Evolutionary conservation across 2,888 invertebrate genomes (phyloP).

Genomic region (Brachyptera putata): DNA sequence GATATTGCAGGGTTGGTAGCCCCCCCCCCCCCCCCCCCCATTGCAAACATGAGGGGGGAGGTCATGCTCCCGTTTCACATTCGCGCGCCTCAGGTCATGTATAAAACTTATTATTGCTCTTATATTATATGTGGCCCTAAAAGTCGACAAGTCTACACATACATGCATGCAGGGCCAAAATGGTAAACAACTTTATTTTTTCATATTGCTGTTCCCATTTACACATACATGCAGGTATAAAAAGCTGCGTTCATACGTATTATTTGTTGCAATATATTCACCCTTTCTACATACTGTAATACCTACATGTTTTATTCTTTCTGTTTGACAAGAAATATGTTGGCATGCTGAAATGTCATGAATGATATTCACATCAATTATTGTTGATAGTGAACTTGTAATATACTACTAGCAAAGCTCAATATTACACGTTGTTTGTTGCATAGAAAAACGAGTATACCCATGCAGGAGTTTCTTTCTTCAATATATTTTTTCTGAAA

Average conservation of each 20-base stretch:
- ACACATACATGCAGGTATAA: too few species aligned
- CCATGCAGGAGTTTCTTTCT: too few species aligned
- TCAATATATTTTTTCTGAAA: too few species aligned
- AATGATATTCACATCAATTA: too few species aligned
- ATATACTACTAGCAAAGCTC: too few species aligned
- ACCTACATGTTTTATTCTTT: background rate
- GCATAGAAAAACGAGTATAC: too few species aligned
- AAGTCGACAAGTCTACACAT: too few species aligned
- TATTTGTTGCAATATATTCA: background rate
- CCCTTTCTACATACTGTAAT: background rate
- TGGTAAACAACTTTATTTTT: background rate
- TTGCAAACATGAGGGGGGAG: conserved; percentile 5
- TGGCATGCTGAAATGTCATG: too few species aligned
- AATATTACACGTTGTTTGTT: too few species aligned
- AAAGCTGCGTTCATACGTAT: background rate
- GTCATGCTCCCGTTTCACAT: background rate
- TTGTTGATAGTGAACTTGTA: too few species aligned
- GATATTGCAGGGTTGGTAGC: conserved; percentile 2
- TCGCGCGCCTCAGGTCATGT: conserved; percentile 1
- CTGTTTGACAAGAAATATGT: background rate
- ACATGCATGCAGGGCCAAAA: too few species aligned
- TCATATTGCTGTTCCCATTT: background rate
- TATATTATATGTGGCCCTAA: too few species aligned
- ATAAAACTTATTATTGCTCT: conserved; percentile 3
- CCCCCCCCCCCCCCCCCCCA: background rate